Evolutionary conservation across 2,888 invertebrate species (phyloP).

Genomic region (Hanleya hanleyi): DNA sequence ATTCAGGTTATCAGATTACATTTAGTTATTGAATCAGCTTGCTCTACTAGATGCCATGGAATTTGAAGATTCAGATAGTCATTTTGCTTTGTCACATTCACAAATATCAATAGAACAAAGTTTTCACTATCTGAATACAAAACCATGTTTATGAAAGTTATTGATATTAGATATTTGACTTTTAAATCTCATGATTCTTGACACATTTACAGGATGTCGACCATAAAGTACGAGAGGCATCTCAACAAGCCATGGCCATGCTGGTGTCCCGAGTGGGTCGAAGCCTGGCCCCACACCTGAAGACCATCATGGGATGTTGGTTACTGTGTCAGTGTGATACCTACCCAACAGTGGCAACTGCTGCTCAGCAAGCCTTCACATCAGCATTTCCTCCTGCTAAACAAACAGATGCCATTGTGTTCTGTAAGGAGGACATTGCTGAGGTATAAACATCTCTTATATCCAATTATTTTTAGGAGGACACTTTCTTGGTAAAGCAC

Average conservation of each 20-base stretch:
- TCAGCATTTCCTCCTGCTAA: slow-evolving; percentile 87
- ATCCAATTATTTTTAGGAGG: too few species aligned
- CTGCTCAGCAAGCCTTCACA: slow-evolving; percentile 80
- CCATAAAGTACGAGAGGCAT: slow-evolving; percentile 86
- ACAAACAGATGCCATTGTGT: slow-evolving; percentile 84
- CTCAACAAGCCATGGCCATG: slow-evolving; percentile 82
- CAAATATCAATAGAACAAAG: too few species aligned
- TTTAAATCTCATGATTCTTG: too few species aligned
- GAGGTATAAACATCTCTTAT: slow-evolving; percentile 70
- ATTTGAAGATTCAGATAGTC: too few species aligned
- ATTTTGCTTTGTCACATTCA: too few species aligned
- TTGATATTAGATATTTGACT: too few species aligned
- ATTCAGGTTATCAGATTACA: too few species aligned
- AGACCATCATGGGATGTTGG: slow-evolving; percentile 87
- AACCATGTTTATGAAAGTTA: too few species aligned
- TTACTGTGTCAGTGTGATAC: slow-evolving; percentile 89
- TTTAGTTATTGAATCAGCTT: too few species aligned
- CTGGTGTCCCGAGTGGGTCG: slow-evolving; percentile 81
- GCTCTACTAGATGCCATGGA: too few species aligned
- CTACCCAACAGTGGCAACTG: slow-evolving; percentile 87
- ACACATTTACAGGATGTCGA: slow-evolving; percentile 80
- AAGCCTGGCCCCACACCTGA: slow-evolving; percentile 85
- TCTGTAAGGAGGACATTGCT: slow-evolving; percentile 88
- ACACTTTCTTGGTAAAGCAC: too few species aligned
- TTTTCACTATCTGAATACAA: too few species aligned